A percentile compares a stretch with the other conserved stretches of the same genome.
These are phyloP conservation scores for Homarus americanus DNA, from an alignment of 1,140 invertebrate species.

Conservation along the genomic window DNA sequence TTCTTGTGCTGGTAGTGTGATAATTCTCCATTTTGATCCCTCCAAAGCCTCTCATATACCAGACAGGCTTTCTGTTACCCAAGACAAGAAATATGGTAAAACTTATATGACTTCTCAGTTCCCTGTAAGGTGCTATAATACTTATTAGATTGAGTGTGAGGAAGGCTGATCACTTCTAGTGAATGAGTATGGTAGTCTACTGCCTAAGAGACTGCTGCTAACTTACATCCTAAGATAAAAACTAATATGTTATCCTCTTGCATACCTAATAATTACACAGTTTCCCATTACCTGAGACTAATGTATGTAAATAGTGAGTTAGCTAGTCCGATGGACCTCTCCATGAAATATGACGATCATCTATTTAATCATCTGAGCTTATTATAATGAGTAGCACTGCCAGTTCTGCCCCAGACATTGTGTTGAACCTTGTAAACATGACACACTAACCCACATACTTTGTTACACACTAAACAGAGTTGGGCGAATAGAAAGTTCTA, in stretches of 20 bases:
- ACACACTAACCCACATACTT: neutral
- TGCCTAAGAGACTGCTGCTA: neutral
- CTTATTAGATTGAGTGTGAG: neutral
- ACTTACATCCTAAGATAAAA: neutral
- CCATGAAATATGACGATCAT: neutral
- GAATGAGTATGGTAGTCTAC: neutral
- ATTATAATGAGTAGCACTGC: neutral
- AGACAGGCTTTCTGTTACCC: too few relatives aligned
- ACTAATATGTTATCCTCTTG: neutral
- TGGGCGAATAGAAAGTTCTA: neutral
- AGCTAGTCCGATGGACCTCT: neutral
- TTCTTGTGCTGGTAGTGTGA: too few relatives aligned
- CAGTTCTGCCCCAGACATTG: neutral
- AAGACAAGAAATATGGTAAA: too few relatives aligned
- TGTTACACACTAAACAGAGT: neutral
- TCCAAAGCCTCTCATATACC: too few relatives aligned
- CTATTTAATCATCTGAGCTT: neutral
- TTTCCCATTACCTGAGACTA: neutral
- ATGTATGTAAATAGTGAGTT: neutral
- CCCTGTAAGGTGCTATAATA: neutral
- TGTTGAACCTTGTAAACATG: neutral
- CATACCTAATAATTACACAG: neutral
- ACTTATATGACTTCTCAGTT: neutral
- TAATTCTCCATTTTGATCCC: too few relatives aligned
- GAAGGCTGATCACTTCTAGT: neutral